Evolutionary conservation across 2,113 vertebrate genomes (phyloP).

Genomic region (Xenopus laevis): DNA sequence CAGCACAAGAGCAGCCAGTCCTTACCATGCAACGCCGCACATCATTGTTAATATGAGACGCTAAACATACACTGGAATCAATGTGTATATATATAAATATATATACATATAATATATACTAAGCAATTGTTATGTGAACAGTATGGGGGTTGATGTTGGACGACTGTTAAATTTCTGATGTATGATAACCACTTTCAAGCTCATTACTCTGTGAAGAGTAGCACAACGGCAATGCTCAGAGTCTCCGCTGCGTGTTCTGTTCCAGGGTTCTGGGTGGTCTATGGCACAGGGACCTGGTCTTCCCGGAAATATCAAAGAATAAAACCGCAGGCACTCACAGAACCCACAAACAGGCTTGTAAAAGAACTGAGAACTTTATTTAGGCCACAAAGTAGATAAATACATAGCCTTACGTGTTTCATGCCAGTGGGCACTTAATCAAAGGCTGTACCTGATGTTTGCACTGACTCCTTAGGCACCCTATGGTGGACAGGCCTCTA

Average conservation of each 20-base stretch:
- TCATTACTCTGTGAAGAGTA: conserved; percentile 22
- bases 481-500: not conserved
- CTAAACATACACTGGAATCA: conserved; percentile 39
- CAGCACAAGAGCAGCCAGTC: not conserved
- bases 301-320: not conserved
- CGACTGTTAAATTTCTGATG: conserved; percentile 22
- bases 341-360: too few relatives aligned
- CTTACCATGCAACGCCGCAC: not conserved
- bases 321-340: too few relatives aligned
- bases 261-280: not conserved
- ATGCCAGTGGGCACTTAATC: too few relatives aligned
- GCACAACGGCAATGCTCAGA: conserved; percentile 17
- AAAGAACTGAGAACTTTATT: too few relatives aligned
- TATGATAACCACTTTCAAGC: conserved; percentile 29
- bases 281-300: conserved; percentile 14
- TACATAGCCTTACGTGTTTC: too few relatives aligned
- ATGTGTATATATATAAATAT: conserved; percentile 20
- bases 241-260: not conserved
- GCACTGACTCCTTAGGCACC: conserved; percentile 9
- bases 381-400: too few relatives aligned
- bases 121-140: conserved; percentile 6
- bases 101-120: conserved; percentile 28
- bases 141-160: conserved; percentile 18
- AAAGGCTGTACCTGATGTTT: not conserved
- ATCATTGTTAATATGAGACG: conserved; percentile 3